phyloP scores from a whole-genome alignment of 2,797 vertebrate species.

The Silurus lanzhouensis region DNA sequence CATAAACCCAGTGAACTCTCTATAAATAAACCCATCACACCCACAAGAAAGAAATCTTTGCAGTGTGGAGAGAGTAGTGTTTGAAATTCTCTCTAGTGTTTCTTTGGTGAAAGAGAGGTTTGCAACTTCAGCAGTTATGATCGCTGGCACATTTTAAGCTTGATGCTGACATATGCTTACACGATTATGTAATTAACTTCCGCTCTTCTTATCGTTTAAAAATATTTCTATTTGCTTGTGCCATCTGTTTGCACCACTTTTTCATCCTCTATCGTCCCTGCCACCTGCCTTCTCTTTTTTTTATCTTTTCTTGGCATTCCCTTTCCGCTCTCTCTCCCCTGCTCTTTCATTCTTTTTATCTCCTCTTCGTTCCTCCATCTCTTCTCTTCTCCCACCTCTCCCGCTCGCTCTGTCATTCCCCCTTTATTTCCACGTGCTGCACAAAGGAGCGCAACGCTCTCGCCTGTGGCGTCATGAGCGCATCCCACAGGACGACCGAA shows the following conservation, averaged over 20 bases:
- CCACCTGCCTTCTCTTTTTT: conserved; percentile 25
- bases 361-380: conserved; percentile 51
- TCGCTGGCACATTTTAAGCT: neutral
- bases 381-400: conserved; percentile 57
- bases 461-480: conserved; percentile 72
- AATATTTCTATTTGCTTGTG: neutral
- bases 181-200: conserved; percentile 16
- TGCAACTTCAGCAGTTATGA: conserved; percentile 3
- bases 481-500: conserved; percentile 75
- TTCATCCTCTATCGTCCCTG: conserved; percentile 13
- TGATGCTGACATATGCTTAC: neutral
- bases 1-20: conserved; percentile 16
- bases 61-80: neutral
- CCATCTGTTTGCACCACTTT: neutral
- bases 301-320: neutral
- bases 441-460: conserved; percentile 71
- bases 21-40: conserved; percentile 10
- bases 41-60: neutral
- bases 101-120: neutral
- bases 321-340: neutral
- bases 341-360: conserved; percentile 35
- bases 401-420: conserved; percentile 53
- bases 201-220: neutral
- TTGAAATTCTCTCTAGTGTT: neutral
- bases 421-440: conserved; percentile 61